Percentiles rank a stretch among this genome's conserved stretches.
Evolutionary conservation across 2,797 vertebrate species (phyloP).

Genomic region (Halcyon smyrnensis): DNA sequence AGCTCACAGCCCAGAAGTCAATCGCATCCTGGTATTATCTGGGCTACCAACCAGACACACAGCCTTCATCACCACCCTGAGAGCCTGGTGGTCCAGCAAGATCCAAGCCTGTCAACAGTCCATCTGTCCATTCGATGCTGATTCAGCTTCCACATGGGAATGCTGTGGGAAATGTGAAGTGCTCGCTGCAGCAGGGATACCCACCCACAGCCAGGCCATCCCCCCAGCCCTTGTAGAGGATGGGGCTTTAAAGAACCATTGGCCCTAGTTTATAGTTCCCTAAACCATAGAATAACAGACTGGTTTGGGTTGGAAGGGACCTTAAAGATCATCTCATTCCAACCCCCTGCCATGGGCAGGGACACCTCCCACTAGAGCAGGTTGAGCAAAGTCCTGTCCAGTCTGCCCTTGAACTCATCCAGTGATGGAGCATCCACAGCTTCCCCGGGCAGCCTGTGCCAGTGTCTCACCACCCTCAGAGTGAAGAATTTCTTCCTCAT

Average conservation of each 20-base stretch:
- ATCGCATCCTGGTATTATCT: too few relatives aligned
- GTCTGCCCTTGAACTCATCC: not conserved
- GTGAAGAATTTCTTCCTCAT: not conserved
- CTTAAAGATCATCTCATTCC: not conserved
- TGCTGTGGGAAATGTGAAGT: not conserved
- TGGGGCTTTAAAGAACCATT: not conserved
- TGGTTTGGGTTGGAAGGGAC: not conserved
- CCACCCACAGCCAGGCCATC: not conserved
- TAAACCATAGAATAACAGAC: not conserved
- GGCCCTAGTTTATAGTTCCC: accelerated
- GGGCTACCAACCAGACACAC: not conserved
- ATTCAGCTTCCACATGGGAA: not conserved
- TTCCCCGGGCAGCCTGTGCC: not conserved
- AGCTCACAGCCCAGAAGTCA: too few relatives aligned
- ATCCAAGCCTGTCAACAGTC: not conserved
- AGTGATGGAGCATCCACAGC: not conserved
- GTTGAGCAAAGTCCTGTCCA: not conserved
- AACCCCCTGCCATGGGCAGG: not conserved
- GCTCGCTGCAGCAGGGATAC: not conserved
- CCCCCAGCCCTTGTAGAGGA: not conserved
- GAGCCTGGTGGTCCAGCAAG: not conserved
- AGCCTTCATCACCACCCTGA: not conserved
- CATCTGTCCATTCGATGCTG: accelerated
- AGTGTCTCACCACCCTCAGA: not conserved
- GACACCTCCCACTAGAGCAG: not conserved